Percentiles rank a stretch among this genome's conserved stretches.
These are phyloP conservation scores for Eurystomus glaucurus DNA, from an alignment of 2,797 vertebrate genomes.

Conservation along the genomic window DNA sequence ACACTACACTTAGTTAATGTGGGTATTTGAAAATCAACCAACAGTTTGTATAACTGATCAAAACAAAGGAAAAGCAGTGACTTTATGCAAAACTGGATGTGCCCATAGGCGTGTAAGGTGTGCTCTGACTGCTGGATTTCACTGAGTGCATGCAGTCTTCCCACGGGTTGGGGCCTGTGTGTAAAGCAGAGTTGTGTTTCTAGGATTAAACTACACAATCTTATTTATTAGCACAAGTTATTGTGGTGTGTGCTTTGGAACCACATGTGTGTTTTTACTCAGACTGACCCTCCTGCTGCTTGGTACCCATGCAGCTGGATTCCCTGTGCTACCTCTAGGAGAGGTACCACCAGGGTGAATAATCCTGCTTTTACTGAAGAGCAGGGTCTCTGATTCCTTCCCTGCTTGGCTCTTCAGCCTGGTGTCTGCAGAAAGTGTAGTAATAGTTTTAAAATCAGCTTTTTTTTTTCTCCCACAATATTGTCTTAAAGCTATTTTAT, in stretches of 20 bases:
- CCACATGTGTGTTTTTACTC: not conserved
- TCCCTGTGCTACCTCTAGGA: fast-evolving
- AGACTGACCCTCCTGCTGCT: not conserved
- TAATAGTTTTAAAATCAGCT: not conserved
- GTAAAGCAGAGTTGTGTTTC: not conserved
- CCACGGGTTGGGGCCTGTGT: fast-evolving
- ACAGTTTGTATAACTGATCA: not conserved
- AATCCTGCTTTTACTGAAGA: not conserved
- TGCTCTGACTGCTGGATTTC: not conserved
- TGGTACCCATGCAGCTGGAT: not conserved
- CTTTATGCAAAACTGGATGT: not conserved
- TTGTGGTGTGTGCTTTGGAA: not conserved
- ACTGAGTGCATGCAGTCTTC: fast-evolving
- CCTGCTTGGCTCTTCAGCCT: not conserved
- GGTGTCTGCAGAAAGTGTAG: not conserved
- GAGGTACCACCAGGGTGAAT: not conserved
- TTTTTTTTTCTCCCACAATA: not conserved
- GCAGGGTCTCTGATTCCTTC: not conserved
- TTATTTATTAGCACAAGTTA: not conserved
- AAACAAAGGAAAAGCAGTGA: not conserved
- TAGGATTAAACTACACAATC: not conserved
- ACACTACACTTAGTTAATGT: not conserved
- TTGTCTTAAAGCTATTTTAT: not conserved
- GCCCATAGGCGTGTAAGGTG: not conserved
- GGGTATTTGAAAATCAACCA: not conserved